These are phyloP conservation scores for Spilogale gracilis DNA, from an alignment of 2,113 vertebrate genomes.

Conservation along the genomic window DNA sequence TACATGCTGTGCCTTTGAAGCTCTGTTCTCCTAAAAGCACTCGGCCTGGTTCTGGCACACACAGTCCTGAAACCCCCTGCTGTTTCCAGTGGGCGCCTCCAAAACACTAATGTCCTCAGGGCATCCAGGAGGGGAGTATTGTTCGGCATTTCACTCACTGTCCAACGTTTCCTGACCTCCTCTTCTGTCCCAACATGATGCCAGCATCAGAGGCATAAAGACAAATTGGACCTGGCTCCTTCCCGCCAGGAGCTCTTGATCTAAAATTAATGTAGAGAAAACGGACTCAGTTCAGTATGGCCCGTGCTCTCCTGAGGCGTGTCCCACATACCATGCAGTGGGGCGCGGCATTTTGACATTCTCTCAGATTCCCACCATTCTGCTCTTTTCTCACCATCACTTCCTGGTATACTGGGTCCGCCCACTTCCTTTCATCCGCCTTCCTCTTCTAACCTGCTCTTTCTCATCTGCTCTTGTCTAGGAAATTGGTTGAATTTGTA, in stretches of 20 bases:
- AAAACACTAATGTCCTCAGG: background rate
- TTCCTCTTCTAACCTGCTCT: background rate
- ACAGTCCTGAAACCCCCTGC: background rate
- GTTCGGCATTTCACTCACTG: background rate
- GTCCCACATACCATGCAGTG: too few species aligned
- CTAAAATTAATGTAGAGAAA: background rate
- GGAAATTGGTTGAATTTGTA: background rate
- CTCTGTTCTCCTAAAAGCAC: background rate
- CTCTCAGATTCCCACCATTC: background rate
- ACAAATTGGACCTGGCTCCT: background rate
- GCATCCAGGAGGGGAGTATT: background rate
- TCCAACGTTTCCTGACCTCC: background rate
- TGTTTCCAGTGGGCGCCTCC: background rate
- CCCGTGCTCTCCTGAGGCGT: too few species aligned
- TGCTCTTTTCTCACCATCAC: background rate
- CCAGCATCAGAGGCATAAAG: background rate
- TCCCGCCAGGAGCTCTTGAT: background rate
- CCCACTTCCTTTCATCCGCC: background rate
- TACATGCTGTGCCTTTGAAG: background rate
- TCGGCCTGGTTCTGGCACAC: background rate
- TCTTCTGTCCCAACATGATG: background rate
- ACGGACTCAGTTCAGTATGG: background rate
- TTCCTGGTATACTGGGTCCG: background rate
- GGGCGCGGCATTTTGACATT: background rate
- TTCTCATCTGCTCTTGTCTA: background rate